Conservation (phyloP, 2,113 vertebrate genomes). For the Lanius collurio region DNA sequence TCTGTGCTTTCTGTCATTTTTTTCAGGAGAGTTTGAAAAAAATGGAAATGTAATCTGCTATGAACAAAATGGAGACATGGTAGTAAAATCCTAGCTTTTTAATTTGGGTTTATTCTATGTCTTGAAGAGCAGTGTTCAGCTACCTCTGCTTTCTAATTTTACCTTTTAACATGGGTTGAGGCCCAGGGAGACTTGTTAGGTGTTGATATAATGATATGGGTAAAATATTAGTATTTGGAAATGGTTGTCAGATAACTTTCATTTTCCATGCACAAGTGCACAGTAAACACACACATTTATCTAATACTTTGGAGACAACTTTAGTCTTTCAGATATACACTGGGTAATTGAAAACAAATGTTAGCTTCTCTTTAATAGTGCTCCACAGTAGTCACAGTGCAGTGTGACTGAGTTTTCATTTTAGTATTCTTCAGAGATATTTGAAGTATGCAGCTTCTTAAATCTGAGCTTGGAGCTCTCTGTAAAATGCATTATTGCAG, state of each 20-base stretch:
- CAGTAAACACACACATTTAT: not conserved
- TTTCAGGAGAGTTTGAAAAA: not conserved
- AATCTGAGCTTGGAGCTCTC: not conserved
- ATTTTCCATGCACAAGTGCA: not conserved
- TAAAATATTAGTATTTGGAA: conserved; percentile 1
- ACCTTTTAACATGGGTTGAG: not conserved
- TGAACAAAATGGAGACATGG: not conserved
- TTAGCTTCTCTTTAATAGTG: not conserved
- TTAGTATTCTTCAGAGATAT: not conserved
- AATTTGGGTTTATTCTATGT: not conserved
- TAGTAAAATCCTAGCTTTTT: not conserved
- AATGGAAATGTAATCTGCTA: not conserved
- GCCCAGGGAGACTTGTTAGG: not conserved
- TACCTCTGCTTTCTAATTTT: not conserved
- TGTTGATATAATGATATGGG: not conserved
- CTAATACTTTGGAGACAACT: not conserved
- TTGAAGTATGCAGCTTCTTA: not conserved
- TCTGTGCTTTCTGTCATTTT: not conserved
- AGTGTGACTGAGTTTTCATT: not conserved
- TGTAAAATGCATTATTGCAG: not conserved
- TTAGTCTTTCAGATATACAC: not conserved
- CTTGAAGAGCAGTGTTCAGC: not conserved
- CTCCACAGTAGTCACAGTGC: not conserved
- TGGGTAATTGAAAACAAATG: conserved; percentile 8
- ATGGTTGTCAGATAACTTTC: not conserved